Base-by-base conservation (phyloP, 53 echinoderm and acorn worm species). In the Hippasteria phrygiana region DNA sequence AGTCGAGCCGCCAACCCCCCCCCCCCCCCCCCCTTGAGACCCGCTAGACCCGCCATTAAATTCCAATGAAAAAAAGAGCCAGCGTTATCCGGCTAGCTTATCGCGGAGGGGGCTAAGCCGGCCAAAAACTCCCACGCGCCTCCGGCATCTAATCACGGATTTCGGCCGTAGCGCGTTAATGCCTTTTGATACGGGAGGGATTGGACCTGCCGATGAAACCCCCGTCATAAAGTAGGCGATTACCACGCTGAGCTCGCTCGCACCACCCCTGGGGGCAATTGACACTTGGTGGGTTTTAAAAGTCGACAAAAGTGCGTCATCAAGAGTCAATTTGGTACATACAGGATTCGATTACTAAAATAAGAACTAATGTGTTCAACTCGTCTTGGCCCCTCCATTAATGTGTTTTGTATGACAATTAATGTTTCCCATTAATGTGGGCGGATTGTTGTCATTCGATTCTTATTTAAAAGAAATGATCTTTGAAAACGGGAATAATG, bases 151-250 rank as follows among this genome's bases (percentile, higher is more conserved):
- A 42, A 17, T 42, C 42, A 20, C 16, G 41, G 24, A 42, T 41
- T 22, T 38, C 39, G n/a, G 37, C 4, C 72, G 72, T n/a, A n/a
- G 72, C 43, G 17, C 43, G 7, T 18, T 64, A 81, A 81, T 81
- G 27, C 66, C 41, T 29, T 81, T 80, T 62, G 81, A 81, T 47
- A 40, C 72, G 41, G 72, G 78, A 43, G 45, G 65, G 43, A 64
- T 45, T 63, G 4, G 29, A 40, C 43, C 11, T 8, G 59, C 59
- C 26, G 16, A 59, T 50, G 26, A 64, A 43, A 28, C 33, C 63
- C 81, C 80, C 81, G 18, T 20, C 43, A 27, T n/a, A 3, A 22
- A 38, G 27, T 16, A 55, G 37, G 36, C 40, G 55, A 31, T 78
- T 77, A 77, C 36, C 47, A 14, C 14, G 67, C 67, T 78, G 22